Evolutionary conservation across 2,888 invertebrate genomes (phyloP).

Genomic region (Polydrusus pterygomalis): DNA sequence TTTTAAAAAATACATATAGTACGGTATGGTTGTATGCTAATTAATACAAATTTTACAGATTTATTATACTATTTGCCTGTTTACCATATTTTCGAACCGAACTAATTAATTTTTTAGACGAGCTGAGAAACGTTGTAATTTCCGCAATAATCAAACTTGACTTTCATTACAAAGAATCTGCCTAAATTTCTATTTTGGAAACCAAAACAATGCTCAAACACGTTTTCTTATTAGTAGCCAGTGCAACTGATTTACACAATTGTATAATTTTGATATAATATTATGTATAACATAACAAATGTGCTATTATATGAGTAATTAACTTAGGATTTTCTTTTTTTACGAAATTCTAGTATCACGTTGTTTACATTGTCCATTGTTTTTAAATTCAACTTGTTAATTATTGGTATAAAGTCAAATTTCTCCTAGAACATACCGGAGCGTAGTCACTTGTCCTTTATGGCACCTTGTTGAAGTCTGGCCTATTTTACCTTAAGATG

Average conservation of each 20-base stretch:
- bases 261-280: conserved; percentile 6
- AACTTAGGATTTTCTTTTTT: neutral
- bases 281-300: conserved; percentile 10
- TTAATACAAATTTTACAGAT: too few relatives aligned
- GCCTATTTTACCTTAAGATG: too few relatives aligned
- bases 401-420: too few relatives aligned
- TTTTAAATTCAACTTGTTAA: too few relatives aligned
- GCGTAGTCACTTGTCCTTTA: too few relatives aligned
- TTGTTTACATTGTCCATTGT: neutral
- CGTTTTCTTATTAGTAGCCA: neutral
- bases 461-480: too few relatives aligned
- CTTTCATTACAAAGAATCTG: conserved; percentile 20
- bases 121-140: neutral
- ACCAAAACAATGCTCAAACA: neutral
- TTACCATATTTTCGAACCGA: neutral
- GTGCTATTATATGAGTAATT: conserved; percentile 21
- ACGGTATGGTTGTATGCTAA: too few relatives aligned
- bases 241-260: conserved; percentile 12
- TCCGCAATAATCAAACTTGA: conserved; percentile 14
- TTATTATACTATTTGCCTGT: neutral
- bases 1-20: too few relatives aligned
- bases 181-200: conserved; percentile 22
- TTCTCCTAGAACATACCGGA: too few relatives aligned
- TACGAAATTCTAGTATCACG: neutral
- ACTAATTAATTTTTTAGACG: neutral